Percentiles rank a stretch among this genome's conserved stretches.
Conservation (phyloP, 2,888 invertebrate species). For the Megaustenia siamemsis region DNA sequence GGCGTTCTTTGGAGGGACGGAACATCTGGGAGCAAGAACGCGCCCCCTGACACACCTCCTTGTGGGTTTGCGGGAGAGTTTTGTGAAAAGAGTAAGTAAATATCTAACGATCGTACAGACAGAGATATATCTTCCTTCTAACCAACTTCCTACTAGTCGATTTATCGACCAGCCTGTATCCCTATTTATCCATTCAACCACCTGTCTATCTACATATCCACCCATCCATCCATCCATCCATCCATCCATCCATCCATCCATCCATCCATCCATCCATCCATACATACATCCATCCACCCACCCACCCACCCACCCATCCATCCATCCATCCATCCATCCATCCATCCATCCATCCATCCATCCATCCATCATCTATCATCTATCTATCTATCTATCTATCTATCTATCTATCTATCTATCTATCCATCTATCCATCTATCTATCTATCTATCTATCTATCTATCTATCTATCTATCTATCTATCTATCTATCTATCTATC, state of each 20-base stretch:
- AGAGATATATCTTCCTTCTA: neutral
- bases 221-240: neutral
- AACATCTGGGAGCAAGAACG: conserved; percentile 73
- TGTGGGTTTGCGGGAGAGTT: conserved; percentile 92
- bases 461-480: conserved; percentile 2
- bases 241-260: neutral
- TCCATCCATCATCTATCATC: conserved; percentile 21
- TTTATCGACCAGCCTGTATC: neutral
- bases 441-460: neutral
- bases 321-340: neutral
- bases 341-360: neutral
- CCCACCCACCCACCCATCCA: neutral
- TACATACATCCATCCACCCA: neutral
- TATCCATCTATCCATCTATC: neutral
- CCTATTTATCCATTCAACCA: neutral
- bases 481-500: conserved; percentile 1
- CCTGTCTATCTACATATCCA: neutral
- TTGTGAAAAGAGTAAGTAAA: conserved; percentile 21
- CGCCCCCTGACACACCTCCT: conserved; percentile 90
- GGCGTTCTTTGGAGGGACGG: conserved; percentile 63
- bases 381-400: neutral
- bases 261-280: neutral
- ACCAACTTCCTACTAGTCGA: neutral
- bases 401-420: conserved; percentile 4
- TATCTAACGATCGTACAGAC: too few species aligned